phyloP scores from a whole-genome alignment of 2,113 vertebrate species.

The Empidonax traillii region DNA sequence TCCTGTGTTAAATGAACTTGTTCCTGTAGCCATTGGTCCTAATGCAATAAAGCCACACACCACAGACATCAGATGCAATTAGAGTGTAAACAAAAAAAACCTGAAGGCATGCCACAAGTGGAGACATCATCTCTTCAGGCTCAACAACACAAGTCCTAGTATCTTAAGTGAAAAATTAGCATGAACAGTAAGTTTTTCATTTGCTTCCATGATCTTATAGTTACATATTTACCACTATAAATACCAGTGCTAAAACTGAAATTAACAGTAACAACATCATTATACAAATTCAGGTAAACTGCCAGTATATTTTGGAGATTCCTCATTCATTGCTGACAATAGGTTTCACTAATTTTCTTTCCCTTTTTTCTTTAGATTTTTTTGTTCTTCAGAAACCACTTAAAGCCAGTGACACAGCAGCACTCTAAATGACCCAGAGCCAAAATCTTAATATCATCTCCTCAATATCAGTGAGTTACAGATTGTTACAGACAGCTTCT shows the following conservation, averaged over 20 bases:
- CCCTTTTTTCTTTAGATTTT: background rate
- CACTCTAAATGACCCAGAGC: background rate
- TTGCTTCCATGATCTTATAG: background rate
- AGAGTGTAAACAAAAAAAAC: background rate
- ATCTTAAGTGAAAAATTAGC: background rate
- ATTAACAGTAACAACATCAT: background rate
- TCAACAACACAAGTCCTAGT: background rate
- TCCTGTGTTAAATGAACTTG: background rate
- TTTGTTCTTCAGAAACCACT: background rate
- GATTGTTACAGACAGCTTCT: background rate
- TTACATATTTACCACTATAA: background rate
- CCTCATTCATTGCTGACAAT: background rate
- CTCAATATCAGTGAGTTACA: background rate
- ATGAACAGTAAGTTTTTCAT: background rate
- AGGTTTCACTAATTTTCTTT: background rate
- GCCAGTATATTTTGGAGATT: background rate
- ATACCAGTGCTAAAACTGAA: background rate
- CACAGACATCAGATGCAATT: background rate
- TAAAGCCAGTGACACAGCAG: rapidly evolving
- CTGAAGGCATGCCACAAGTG: background rate
- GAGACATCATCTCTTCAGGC: background rate
- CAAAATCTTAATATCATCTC: background rate
- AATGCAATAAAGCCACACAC: background rate
- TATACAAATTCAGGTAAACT: background rate
- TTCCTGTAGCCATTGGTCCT: background rate